Percentiles rank a stretch among this genome's conserved stretches.
These are phyloP conservation scores for Spongia lamella DNA, from an alignment of 37 sponge, comb jelly and placozoan species.

Conservation along the genomic window DNA sequence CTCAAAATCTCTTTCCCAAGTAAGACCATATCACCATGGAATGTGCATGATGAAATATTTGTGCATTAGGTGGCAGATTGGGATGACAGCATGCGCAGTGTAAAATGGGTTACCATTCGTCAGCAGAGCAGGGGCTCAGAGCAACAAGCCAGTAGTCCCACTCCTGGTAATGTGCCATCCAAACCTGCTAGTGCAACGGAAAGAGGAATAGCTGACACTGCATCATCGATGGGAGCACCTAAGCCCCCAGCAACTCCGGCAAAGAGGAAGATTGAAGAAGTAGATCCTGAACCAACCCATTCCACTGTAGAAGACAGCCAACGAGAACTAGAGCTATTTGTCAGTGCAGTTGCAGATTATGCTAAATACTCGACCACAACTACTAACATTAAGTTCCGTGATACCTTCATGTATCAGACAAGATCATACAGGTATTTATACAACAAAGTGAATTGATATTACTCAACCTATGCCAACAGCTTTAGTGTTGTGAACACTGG, in stretches of 20 bases:
- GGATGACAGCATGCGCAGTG: slow-evolving; percentile 91
- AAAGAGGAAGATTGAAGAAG: slow-evolving; percentile 72
- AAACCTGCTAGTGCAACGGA: slow-evolving; percentile 5
- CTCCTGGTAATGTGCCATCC: slow-evolving; percentile 14
- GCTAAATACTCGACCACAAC: slow-evolving; percentile 70
- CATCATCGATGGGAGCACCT: background rate
- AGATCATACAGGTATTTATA: slow-evolving; percentile 60
- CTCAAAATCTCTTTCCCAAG: slow-evolving; percentile 57
- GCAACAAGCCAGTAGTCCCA: background rate
- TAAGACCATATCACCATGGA: background rate
- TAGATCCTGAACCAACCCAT: slow-evolving; percentile 87
- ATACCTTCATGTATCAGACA: slow-evolving; percentile 94
- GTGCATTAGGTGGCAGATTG: slow-evolving; percentile 81
- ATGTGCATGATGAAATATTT: background rate
- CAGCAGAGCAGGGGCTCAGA: slow-evolving; percentile 1
- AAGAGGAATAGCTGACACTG: background rate
- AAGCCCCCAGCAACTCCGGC: background rate
- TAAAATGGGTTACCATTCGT: slow-evolving; percentile 81
- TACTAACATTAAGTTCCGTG: slow-evolving; percentile 75
- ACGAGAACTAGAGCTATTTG: slow-evolving; percentile 65
- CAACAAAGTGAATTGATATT: too few relatives aligned
- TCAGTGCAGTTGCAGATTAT: slow-evolving; percentile 66
- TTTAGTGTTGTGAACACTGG: slow-evolving; percentile 70
- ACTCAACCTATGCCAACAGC: slow-evolving; percentile 18
- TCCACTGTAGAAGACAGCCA: slow-evolving; percentile 66